These are phyloP conservation scores for Sphaeramia orbicularis DNA, from an alignment of 2,797 vertebrate species.

Conservation along the genomic window DNA sequence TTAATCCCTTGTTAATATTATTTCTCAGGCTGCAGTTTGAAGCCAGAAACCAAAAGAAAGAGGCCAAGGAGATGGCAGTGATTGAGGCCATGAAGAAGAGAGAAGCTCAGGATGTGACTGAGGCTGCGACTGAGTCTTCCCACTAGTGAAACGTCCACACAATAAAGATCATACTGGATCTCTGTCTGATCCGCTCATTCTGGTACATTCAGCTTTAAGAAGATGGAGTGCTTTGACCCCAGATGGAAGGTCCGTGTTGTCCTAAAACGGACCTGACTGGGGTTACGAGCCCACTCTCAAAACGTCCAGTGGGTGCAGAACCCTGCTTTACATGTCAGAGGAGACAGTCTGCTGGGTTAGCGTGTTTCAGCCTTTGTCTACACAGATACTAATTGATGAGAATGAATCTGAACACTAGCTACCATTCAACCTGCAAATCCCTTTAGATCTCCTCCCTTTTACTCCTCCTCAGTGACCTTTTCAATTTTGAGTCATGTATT, in stretches of 20 bases:
- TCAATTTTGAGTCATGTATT: conserved; percentile 13
- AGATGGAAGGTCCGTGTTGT: conserved; percentile 3
- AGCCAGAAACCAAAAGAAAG: conserved; percentile 97
- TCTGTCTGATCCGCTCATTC: conserved; percentile 18
- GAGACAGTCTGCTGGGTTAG: conserved; percentile 11
- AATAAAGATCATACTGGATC: conserved; percentile 1
- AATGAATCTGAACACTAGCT: not conserved
- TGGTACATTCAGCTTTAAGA: conserved; percentile 46
- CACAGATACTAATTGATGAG: too few relatives aligned
- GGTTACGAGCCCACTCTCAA: not conserved
- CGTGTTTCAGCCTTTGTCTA: conserved; percentile 20
- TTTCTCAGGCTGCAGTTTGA: conserved; percentile 93
- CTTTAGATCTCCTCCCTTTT: conserved; percentile 13
- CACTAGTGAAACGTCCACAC: conserved; percentile 42
- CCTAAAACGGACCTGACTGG: conserved; percentile 8
- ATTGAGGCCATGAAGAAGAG: conserved; percentile 88
- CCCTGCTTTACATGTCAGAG: too few relatives aligned
- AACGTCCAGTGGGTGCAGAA: conserved; percentile 12
- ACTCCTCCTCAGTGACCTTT: conserved; percentile 11
- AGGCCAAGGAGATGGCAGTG: conserved; percentile 95
- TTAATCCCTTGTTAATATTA: not conserved
- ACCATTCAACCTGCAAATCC: conserved; percentile 8
- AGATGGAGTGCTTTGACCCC: conserved; percentile 11
- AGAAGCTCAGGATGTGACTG: conserved; percentile 70
- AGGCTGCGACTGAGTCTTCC: conserved; percentile 36